Percentiles rank a stretch among this genome's conserved stretches.
These are phyloP conservation scores for Chauna torquata DNA, from an alignment of 2,113 vertebrate genomes.

Conservation along the genomic window DNA sequence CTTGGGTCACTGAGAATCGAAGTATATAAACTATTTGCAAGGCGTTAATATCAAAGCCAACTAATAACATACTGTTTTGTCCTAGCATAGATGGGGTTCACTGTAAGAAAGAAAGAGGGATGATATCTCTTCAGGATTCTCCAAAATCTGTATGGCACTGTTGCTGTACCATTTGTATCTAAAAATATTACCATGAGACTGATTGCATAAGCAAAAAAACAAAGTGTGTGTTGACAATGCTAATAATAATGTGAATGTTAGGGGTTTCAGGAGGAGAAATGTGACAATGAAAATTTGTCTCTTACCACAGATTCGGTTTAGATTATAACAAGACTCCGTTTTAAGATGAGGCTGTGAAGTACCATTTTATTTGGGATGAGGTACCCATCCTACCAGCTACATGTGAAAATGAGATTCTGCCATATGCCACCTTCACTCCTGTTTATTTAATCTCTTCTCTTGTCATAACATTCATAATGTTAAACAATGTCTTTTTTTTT, in stretches of 20 bases:
- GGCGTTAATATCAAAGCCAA: neutral
- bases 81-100: neutral
- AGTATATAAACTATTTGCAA: neutral
- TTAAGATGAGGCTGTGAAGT: neutral
- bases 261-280: neutral
- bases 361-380: neutral
- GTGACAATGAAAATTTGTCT: neutral
- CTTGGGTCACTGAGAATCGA: neutral
- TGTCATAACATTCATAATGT: neutral
- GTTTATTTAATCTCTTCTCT: neutral
- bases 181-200: neutral
- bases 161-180: neutral
- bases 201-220: neutral
- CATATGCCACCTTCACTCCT: neutral
- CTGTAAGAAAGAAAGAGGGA: neutral
- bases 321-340: neutral
- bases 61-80: neutral
- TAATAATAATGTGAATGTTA: neutral
- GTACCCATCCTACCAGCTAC: neutral
- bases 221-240: neutral
- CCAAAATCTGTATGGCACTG: neutral
- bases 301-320: neutral
- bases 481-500: constrained; percentile 14
- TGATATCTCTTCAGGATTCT: neutral
- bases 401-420: constrained; percentile 1